Percentiles rank a stretch among this genome's conserved stretches.
Evolutionary conservation across 2,797 vertebrate genomes (phyloP).

Genomic region (Streptopelia turtur): DNA sequence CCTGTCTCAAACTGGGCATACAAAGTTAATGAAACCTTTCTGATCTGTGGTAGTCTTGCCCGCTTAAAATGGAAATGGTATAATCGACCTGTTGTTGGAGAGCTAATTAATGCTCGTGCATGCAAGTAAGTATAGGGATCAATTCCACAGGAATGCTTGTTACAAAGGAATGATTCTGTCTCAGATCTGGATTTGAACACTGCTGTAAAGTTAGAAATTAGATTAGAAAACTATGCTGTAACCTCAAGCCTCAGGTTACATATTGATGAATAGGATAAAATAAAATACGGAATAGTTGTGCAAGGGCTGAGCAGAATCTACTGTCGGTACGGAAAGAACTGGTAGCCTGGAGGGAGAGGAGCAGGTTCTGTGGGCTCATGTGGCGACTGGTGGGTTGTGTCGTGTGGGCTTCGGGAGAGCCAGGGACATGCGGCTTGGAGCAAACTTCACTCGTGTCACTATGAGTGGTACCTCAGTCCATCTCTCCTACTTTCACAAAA

Average conservation of each 20-base stretch:
- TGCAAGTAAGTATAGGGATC: neutral
- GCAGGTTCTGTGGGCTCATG: neutral
- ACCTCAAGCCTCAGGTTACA: neutral
- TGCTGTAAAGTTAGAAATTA: neutral
- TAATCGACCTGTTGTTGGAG: neutral
- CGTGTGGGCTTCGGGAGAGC: neutral
- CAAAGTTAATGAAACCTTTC: neutral
- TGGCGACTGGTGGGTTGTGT: neutral
- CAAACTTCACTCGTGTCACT: neutral
- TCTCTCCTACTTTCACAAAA: neutral
- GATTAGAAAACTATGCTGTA: neutral
- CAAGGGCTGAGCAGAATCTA: neutral
- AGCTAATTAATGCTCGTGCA: neutral
- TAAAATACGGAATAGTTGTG: neutral
- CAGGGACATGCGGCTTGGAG: neutral
- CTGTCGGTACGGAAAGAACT: neutral
- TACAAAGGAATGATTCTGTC: neutral
- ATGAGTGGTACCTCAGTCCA: fast-evolving
- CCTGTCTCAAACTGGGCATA: neutral
- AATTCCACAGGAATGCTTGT: neutral
- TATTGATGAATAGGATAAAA: neutral
- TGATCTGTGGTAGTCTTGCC: neutral
- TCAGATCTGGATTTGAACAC: neutral
- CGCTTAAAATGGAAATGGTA: neutral
- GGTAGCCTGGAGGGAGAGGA: neutral